Evolutionary conservation across 2,113 vertebrate species (phyloP), one percentile per base, ranked within the genome.

Genomic region (Clarias batrachus): DNA sequence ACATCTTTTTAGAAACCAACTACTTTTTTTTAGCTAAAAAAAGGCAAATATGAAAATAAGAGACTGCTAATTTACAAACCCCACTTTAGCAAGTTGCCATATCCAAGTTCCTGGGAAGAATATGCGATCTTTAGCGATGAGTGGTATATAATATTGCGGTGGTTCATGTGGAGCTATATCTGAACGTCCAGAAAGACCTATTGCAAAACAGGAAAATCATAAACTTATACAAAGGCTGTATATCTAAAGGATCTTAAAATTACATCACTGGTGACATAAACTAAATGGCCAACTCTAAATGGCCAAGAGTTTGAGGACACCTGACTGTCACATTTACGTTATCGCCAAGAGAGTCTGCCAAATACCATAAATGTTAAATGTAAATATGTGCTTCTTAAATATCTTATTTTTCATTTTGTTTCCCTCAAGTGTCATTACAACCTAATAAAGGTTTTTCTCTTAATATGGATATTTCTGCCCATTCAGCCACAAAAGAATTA

Each of bases 41-140:
- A 17, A 17, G 23, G 0, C 12, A 57, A 14, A 82, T 25, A 57
- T 59, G 27, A 41, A 57, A 57, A 57, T 30, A 27, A 16, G 25
- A 6, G 56, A 62, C 30, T 48, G 25, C 3, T 17, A 25, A 13
- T 27, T 68, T 21, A 77, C 96, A 95, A 70, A 97, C 97, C 96
- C 89, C 0, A 95, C 88, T 54, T 91, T 87, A 83, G 96, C 30
- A 8, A 97, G 90, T 25, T 96, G 91, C 96, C 96, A 99, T 52
- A 98, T 93, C 97, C 96, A 97, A 0, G 96, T 98, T 92, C 97
- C 96, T 0, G 96, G 96, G 87, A 98, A 97, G 81, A 93, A 93
- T 4, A 91, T 94, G 27, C 96, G 94, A 33, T 96, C 27, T 0
- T 86, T 95, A 81, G 16, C 3, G 2, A 77, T 56, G 13, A 4